Conservation (phyloP, 2,113 vertebrate genomes). For the Balaenoptera acutorostrata region DNA sequence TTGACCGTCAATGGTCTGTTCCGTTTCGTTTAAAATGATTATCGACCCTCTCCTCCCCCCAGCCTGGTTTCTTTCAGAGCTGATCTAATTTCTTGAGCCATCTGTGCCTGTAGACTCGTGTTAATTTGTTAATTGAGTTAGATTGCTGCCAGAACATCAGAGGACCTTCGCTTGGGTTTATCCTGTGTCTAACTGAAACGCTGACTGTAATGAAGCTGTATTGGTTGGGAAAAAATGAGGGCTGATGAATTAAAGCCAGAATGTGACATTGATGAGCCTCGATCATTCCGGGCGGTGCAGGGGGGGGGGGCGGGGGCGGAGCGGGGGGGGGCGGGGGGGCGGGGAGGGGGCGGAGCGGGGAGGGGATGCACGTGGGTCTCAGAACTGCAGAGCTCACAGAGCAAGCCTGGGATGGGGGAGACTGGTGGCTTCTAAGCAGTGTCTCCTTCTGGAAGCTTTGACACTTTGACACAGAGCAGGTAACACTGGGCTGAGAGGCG, state of each 20-base stretch:
- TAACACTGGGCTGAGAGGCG: fast-evolving
- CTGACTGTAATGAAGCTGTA: not conserved
- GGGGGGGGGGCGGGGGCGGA: too few relatives aligned
- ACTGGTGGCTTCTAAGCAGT: not conserved
- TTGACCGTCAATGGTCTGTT: not conserved
- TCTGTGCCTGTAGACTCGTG: not conserved
- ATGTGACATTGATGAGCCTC: not conserved
- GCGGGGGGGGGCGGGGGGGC: too few relatives aligned
- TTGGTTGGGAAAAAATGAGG: not conserved
- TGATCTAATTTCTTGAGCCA: not conserved
- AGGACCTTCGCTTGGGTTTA: not conserved
- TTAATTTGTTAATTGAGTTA: not conserved
- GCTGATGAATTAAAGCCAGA: not conserved
- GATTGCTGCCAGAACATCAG: not conserved
- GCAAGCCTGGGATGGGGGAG: not conserved
- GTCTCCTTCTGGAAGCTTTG: not conserved
- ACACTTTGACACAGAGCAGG: not conserved
- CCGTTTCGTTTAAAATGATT: not conserved
- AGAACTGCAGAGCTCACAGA: not conserved
- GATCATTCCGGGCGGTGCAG: not conserved
- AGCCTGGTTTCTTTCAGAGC: not conserved
- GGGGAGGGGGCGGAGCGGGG: not conserved
- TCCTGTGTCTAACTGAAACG: not conserved
- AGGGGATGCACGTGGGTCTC: not conserved
- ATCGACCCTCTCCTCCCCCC: not conserved